Conservation (phyloP, 2,797 vertebrate genomes). For the Sebastes kiyomatsui region DNA sequence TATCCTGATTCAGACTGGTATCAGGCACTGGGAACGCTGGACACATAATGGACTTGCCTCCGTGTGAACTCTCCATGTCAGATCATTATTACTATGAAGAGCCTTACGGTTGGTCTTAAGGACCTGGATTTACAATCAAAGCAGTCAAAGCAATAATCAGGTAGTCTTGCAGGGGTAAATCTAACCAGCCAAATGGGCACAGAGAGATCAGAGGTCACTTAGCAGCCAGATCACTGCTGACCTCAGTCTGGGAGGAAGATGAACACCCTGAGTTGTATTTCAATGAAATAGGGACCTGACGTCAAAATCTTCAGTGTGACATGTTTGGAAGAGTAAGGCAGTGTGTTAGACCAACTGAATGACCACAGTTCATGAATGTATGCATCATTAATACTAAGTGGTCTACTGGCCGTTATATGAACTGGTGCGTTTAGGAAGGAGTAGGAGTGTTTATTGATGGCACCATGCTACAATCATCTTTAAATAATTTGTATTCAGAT, state of each 20-base stretch:
- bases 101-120: neutral
- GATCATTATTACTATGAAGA: neutral
- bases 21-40: too few species aligned
- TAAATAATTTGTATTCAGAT: neutral
- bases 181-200: neutral
- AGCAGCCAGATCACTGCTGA: conserved; percentile 2
- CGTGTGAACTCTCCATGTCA: neutral
- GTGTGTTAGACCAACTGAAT: too few species aligned
- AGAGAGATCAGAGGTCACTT: neutral
- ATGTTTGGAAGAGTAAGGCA: neutral
- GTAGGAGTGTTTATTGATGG: neutral
- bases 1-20: too few species aligned
- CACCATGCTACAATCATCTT: too few species aligned
- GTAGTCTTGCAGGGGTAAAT: neutral
- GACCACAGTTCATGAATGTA: neutral
- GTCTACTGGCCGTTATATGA: neutral
- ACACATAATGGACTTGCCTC: neutral
- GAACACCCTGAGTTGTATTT: neutral
- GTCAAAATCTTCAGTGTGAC: neutral
- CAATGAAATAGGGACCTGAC: neutral
- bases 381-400: neutral
- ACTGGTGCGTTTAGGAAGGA: neutral
- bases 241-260: neutral
- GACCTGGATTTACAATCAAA: neutral
- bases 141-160: neutral